Conservation (phyloP, 2,888 invertebrate genomes). For the Macrosiphum euphorbiae region DNA sequence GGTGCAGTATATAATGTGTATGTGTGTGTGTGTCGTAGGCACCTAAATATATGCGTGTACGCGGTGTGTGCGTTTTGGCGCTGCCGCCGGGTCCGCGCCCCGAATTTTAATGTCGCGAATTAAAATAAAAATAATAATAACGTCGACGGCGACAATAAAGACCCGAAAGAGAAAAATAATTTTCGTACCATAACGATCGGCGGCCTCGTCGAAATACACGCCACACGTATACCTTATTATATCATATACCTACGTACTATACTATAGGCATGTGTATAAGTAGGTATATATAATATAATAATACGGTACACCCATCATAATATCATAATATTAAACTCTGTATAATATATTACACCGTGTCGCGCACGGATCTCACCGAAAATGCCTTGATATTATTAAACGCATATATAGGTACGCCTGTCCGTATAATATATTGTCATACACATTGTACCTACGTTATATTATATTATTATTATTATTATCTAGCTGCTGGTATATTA, state of each 20-base stretch:
- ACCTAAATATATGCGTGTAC: neutral
- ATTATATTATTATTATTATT: neutral
- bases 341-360: neutral
- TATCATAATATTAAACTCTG: neutral
- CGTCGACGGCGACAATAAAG: neutral
- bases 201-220: neutral
- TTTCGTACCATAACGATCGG: neutral
- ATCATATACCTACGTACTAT: neutral
- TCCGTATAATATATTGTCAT: neutral
- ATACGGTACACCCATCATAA: neutral
- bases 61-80: constrained; percentile 46
- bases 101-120: constrained; percentile 57
- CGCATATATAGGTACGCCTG: neutral
- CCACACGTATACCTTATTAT: neutral
- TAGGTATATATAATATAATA: no score
- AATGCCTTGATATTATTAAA: neutral
- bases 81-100: constrained; percentile 38
- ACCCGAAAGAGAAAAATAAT: neutral
- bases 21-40: neutral
- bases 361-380: neutral
- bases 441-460: neutral
- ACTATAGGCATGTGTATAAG: no score
- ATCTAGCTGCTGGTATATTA: neutral
- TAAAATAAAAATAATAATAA: constrained; percentile 2
- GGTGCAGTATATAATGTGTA: neutral